Percentiles rank a stretch among this genome's conserved stretches.
Evolutionary conservation across 2,888 invertebrate species (phyloP).

Genomic region (Junonia oenone): DNA sequence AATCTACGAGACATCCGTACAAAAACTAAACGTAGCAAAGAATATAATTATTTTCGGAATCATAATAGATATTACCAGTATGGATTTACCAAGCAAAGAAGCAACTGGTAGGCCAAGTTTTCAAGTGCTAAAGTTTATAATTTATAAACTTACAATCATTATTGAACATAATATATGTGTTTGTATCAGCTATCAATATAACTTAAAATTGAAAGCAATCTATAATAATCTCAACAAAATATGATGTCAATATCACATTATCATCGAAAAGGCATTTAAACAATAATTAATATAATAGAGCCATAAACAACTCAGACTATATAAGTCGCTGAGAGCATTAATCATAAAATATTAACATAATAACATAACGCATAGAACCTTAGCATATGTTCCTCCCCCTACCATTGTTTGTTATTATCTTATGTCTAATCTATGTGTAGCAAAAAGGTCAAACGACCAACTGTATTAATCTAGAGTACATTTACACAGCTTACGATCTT

Average conservation of each 20-base stretch:
- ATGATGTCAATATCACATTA: conserved; percentile 6
- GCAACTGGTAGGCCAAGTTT: too few relatives aligned
- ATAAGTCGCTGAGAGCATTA: conserved; percentile 9
- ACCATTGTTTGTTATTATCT: conserved; percentile 49
- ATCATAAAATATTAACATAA: conserved; percentile 27
- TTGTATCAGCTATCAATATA: too few relatives aligned
- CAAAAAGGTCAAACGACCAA: conserved; percentile 37
- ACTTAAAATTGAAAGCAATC: neutral
- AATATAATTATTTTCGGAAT: too few relatives aligned
- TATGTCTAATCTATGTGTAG: conserved; percentile 34
- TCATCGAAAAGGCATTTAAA: conserved; percentile 5
- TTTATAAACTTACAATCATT: too few relatives aligned
- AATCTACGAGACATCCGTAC: too few relatives aligned
- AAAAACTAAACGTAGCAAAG: too few relatives aligned
- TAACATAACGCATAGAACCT: conserved; percentile 25
- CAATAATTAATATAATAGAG: conserved; percentile 12
- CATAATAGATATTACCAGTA: too few relatives aligned
- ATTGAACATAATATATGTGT: too few relatives aligned
- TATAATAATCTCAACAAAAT: neutral
- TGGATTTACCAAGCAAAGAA: too few relatives aligned
- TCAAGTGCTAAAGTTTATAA: too few relatives aligned
- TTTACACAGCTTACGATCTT: too few relatives aligned
- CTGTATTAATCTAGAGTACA: conserved; percentile 43
- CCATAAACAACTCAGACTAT: conserved; percentile 9
- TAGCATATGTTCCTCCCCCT: conserved; percentile 44